Conservation (phyloP, 2,113 vertebrate genomes). For the Crypturellus undulatus region DNA sequence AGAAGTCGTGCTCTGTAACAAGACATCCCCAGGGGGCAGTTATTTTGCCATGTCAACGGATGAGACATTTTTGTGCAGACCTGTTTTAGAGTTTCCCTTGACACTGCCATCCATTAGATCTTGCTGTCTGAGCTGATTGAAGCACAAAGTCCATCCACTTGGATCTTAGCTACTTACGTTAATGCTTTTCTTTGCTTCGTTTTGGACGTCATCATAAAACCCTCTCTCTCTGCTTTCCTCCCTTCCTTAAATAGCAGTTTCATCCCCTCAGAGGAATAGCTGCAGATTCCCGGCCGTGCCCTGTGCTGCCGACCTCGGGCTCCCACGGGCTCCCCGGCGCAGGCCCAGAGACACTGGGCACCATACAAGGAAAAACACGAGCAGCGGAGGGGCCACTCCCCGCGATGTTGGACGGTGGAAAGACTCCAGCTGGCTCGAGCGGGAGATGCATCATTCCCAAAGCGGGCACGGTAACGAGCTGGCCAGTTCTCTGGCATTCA, state of each 20-base stretch:
- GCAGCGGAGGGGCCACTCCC: not conserved
- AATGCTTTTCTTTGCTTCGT: not conserved
- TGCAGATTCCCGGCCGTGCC: not conserved
- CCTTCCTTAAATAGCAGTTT: constrained; percentile 34
- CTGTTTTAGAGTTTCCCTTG: not conserved
- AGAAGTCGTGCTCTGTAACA: fast-evolving
- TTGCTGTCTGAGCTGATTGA: not conserved
- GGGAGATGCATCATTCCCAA: not conserved
- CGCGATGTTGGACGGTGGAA: not conserved
- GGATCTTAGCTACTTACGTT: not conserved
- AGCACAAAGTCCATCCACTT: not conserved
- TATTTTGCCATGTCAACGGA: not conserved
- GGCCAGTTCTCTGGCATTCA: constrained; percentile 45
- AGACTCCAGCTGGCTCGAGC: constrained; percentile 35
- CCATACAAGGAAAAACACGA: not conserved
- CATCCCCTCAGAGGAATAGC: not conserved
- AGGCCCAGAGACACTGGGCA: fast-evolving
- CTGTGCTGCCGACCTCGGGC: not conserved
- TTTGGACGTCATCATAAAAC: not conserved
- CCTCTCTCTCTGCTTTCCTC: not conserved
- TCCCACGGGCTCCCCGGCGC: fast-evolving
- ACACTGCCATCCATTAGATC: not conserved
- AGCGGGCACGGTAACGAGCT: not conserved
- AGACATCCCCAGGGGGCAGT: not conserved
- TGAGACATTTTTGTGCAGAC: not conserved